Conservation (phyloP, 2,888 invertebrate genomes). For the Trichopria drosophilae region DNA sequence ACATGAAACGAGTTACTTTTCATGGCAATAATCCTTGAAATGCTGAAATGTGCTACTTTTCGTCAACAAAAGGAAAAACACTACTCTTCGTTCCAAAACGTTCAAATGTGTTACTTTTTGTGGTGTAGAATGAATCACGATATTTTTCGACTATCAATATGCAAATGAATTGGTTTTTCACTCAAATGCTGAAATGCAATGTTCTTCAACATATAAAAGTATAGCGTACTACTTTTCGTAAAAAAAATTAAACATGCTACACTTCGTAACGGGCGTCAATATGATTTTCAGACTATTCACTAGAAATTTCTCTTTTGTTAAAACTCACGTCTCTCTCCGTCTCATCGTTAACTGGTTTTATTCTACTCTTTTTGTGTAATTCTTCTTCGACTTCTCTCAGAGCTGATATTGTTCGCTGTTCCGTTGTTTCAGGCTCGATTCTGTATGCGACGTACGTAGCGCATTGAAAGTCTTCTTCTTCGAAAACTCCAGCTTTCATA, state of each 20-base stretch:
- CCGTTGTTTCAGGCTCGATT: conserved; percentile 79
- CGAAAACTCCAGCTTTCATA: conserved; percentile 83
- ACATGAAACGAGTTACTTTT: too few species aligned
- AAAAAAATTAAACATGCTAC: background rate
- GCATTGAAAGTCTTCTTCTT: conserved; percentile 96
- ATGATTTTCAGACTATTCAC: background rate
- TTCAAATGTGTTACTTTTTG: too few species aligned
- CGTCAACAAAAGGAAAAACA: too few species aligned
- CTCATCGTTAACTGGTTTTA: conserved; percentile 60
- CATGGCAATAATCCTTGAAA: too few species aligned
- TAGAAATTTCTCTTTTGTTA: background rate
- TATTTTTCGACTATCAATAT: too few species aligned
- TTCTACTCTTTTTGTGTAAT: conserved; percentile 70
- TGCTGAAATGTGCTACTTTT: too few species aligned
- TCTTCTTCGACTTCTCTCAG: conserved; percentile 92
- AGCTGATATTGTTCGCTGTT: conserved; percentile 78
- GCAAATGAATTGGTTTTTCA: too few species aligned
- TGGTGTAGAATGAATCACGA: too few species aligned
- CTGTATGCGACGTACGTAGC: conserved; percentile 89
- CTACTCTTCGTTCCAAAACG: too few species aligned
- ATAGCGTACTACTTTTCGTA: too few species aligned
- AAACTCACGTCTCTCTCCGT: conserved; percentile 57
- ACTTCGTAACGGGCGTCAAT: conserved; percentile 1
- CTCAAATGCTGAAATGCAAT: too few species aligned
- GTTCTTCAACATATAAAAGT: too few species aligned